Evolutionary conservation across 2,113 vertebrate genomes (phyloP).

Genomic region (Mus spicilegus): DNA sequence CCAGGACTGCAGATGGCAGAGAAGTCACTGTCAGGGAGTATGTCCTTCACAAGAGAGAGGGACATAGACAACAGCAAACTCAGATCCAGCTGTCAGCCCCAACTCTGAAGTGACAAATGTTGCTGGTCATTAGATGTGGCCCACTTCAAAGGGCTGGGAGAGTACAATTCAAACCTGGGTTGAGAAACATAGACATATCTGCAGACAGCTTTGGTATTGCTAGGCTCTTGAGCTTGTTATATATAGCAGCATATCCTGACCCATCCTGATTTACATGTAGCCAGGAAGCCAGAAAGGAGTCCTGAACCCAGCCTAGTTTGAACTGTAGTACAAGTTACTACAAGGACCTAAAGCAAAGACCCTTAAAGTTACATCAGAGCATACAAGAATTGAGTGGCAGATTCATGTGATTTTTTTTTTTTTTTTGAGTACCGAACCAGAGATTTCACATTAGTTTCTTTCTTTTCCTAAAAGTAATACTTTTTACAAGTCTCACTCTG

Average conservation of each 20-base stretch:
- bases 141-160: no score
- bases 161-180: accelerated
- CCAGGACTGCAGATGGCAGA: not conserved
- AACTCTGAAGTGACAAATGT: not conserved
- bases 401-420: not conserved
- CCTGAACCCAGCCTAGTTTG: not conserved
- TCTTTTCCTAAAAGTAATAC: not conserved
- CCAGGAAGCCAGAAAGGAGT: not conserved
- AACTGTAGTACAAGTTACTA: not conserved
- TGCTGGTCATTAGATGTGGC: not conserved
- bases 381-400: not conserved
- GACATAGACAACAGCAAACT: not conserved
- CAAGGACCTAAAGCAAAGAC: not conserved
- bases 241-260: not conserved
- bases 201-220: not conserved
- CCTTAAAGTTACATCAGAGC: not conserved
- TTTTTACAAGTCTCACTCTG: not conserved
- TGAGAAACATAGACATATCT: not conserved
- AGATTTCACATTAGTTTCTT: not conserved
- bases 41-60: not conserved
- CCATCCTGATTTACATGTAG: not conserved
- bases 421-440: not conserved
- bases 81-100: not conserved
- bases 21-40: not conserved
- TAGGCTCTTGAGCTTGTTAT: not conserved